Base-by-base conservation (phyloP, 2,888 invertebrate genomes). In the Leucophora obtusa region DNA sequence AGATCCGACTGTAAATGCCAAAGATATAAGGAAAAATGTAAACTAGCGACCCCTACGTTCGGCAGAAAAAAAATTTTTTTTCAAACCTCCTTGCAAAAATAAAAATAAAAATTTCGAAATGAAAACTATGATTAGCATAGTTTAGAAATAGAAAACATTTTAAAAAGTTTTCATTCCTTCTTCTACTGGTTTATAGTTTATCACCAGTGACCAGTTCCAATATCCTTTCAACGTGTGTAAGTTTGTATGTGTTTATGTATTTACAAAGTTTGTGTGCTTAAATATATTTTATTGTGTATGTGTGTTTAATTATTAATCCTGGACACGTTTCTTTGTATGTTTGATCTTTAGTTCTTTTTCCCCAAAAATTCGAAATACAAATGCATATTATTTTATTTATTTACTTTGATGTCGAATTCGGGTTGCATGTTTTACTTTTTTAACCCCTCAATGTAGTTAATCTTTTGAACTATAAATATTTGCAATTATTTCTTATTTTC, bases 251-350 rank as follows among this genome's bases (percentile, higher is more conserved):
- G 28, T 28, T 24, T 24, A 24, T 24, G 24, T 24, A 24, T 24
- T 24, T 24, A 24, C n/a, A n/a, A n/a, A n/a, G 7, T 28, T 53
- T 68, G 28, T 6, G 11, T 56, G 1, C 18, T n/a, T 50, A 69
- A 33, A 69, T 59, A 21, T 35, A 38, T 4, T 28, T 28, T 28
- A 28, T 43, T 18, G 10, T 58, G 18, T 65, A 17, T 65, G 28
- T 38, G n/a, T 75, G 56, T 75, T 59, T 69, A 21, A 69, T 69
- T 69, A 24, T 63, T 63, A 76, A 76, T 76, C 75, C 75, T 62
- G 17, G n/a, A 51, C 69, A 76, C 75, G 69, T 69, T 76, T 69
- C 56, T 51, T 60, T 28, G 38, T 56, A 56, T 47, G 21, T 54
- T 69, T 47, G 47, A 66, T 66, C 47, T 28, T 56, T 11, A 56